phyloP scores from a whole-genome alignment of 2,113 vertebrate genomes.

The Trogon surrucura region DNA sequence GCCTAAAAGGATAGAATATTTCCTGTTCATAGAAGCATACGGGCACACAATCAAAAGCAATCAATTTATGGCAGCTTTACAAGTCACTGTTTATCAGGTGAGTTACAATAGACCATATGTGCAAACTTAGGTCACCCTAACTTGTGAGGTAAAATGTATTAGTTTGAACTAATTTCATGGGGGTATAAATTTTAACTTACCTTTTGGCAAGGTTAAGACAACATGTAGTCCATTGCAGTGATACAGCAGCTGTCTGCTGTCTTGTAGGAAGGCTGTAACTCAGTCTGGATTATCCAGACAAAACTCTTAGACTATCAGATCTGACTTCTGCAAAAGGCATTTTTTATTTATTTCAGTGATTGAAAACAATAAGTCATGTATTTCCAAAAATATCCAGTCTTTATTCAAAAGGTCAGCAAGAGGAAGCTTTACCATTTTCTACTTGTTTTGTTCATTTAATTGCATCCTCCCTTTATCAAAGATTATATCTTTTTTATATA shows the following conservation, averaged over 20 bases:
- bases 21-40: not conserved
- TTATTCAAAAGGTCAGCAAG: not conserved
- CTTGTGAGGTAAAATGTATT: not conserved
- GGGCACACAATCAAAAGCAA: not conserved
- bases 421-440: not conserved
- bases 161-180: conserved; percentile 10
- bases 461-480: not conserved
- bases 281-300: not conserved
- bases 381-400: not conserved
- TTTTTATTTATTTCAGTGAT: conserved; percentile 6
- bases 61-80: not conserved
- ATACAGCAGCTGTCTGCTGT: not conserved
- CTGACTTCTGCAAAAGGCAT: not conserved
- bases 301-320: not conserved
- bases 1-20: not conserved
- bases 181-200: conserved; percentile 11
- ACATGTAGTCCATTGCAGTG: not conserved
- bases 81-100: not conserved
- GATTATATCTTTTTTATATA: not conserved
- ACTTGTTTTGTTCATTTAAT: not conserved
- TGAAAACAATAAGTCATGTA: not conserved
- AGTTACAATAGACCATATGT: not conserved
- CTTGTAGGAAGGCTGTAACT: conserved; percentile 8
- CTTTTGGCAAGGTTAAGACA: conserved; percentile 23
- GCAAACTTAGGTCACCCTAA: not conserved